Percentiles rank a stretch among this genome's conserved stretches.
phyloP scores from a whole-genome alignment of 2,113 vertebrate species.

The Ictalurus punctatus region DNA sequence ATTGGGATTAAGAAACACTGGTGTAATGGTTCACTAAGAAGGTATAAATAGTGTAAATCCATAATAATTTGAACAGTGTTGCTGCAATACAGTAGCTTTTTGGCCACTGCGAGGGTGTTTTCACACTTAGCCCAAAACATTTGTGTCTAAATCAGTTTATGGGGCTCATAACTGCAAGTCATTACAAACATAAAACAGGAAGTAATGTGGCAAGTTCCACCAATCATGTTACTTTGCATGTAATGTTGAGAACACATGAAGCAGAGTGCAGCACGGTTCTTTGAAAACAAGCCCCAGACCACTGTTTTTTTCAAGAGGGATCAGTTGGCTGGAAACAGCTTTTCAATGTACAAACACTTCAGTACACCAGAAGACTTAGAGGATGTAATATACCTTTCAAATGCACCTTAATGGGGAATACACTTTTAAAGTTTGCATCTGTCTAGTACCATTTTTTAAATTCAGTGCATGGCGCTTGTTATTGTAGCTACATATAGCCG shows the following conservation, averaged over 20 bases:
- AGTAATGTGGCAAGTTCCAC: not conserved
- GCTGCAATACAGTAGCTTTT: not conserved
- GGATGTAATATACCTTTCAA: not conserved
- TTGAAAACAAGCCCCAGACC: not conserved
- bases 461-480: not conserved
- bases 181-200: not conserved
- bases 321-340: not conserved
- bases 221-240: not conserved
- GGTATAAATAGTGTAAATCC: not conserved
- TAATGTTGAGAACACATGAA: not conserved
- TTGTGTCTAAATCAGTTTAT: too few species aligned
- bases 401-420: not conserved
- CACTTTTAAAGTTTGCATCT: not conserved
- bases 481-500: constrained; percentile 8
- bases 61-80: not conserved
- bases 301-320: not conserved
- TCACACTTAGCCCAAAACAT: not conserved
- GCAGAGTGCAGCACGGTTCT: not conserved
- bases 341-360: not conserved
- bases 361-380: not conserved
- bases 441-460: not conserved
- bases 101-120: not conserved
- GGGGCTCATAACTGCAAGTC: not conserved
- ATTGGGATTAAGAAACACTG: not conserved
- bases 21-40: not conserved